phyloP scores from a whole-genome alignment of 23 tunicate species.

The Diplosoma virens region DNA sequence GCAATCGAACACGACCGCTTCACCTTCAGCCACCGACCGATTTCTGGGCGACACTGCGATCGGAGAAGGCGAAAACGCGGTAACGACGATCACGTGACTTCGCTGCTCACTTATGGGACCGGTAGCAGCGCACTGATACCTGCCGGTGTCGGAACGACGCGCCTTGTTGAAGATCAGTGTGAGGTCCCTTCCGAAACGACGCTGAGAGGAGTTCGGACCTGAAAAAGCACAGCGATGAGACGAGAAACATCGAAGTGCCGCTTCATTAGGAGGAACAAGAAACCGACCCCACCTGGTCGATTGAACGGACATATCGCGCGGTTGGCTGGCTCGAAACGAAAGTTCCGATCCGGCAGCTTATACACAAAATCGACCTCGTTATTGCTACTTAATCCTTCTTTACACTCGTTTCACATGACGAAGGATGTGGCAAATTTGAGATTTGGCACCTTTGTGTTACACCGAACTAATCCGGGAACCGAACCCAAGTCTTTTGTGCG shows the following conservation, averaged over 20 bases:
- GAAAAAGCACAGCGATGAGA: neutral
- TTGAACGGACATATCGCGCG: too few relatives aligned
- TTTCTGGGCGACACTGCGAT: slow-evolving; percentile 30
- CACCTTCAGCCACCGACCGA: slow-evolving; percentile 32
- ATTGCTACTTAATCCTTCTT: too few relatives aligned
- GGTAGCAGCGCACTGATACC: slow-evolving; percentile 19
- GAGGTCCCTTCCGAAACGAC: neutral
- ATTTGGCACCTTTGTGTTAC: too few relatives aligned
- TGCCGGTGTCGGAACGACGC: slow-evolving; percentile 6
- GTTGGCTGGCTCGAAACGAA: too few relatives aligned
- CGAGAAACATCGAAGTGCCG: neutral
- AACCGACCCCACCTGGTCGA: too few relatives aligned
- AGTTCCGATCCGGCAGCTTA: too few relatives aligned
- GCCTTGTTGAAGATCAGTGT: neutral
- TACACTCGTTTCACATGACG: too few relatives aligned
- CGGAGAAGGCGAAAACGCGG: slow-evolving; percentile 29
- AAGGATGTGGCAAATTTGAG: too few relatives aligned
- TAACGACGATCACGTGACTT: neutral
- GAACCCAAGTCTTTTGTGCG: too few relatives aligned
- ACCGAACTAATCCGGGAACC: too few relatives aligned
- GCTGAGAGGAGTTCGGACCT: neutral
- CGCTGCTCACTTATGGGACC: neutral
- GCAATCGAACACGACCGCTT: slow-evolving; percentile 32
- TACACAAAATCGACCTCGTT: too few relatives aligned
- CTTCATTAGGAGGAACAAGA: too few relatives aligned